A percentile compares a stretch with the other conserved stretches of the same genome.
Evolutionary conservation across 2,797 vertebrate genomes (phyloP).

Genomic region (Gambusia yucatana): DNA sequence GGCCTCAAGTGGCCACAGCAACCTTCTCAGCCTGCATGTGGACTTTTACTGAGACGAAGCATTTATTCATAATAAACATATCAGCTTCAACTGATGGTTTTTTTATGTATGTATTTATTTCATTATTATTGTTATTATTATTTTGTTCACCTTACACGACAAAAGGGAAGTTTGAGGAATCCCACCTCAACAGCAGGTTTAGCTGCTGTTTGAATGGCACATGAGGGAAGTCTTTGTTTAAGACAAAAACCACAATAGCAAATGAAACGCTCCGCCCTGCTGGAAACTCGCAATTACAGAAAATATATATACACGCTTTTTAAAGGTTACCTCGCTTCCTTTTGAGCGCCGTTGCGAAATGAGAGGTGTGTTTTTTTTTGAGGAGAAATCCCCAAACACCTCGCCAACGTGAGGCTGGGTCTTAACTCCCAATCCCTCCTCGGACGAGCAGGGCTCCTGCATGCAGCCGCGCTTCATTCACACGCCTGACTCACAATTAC

Average conservation of each 20-base stretch:
- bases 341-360: neutral
- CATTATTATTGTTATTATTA: neutral
- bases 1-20: neutral
- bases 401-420: conserved; percentile 16
- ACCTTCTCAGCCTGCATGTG: neutral
- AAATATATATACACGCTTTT: conserved; percentile 3
- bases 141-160: neutral
- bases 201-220: neutral
- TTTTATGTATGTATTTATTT: neutral
- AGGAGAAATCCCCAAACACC: conserved; percentile 1
- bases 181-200: neutral
- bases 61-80: neutral
- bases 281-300: conserved; percentile 3
- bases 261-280: neutral
- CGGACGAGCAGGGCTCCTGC: neutral
- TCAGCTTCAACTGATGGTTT: neutral
- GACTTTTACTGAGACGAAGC: neutral
- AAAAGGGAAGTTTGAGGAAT: too few relatives aligned
- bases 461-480: conserved; percentile 1
- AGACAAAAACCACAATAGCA: neutral
- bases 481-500: conserved; percentile 1
- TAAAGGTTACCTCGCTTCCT: neutral
- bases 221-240: neutral
- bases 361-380: neutral
- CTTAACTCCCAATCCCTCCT: neutral